Evolutionary conservation across 2,888 invertebrate species (phyloP), one percentile per base, ranked within the genome.

Genomic region (Mythimna pallens): DNA sequence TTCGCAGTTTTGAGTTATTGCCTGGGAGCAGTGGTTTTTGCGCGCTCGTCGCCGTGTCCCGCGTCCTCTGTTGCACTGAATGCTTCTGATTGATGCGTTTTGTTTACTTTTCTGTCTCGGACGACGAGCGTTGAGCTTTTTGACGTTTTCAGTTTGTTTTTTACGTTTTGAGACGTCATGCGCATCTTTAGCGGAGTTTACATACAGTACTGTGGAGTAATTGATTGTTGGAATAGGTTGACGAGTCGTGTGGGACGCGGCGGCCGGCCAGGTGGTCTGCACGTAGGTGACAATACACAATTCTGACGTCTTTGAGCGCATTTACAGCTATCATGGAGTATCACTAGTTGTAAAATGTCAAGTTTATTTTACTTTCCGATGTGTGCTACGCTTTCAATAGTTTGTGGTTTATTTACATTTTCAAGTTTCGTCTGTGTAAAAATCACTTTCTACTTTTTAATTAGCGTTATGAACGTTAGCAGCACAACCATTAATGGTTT

Each of bases 1-100:
- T 89, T 91, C 92, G 89, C 89, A 88, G 93, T 93, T 95, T 95
- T 95, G 95, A 95, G 92, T 94, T 94, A 95, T 95, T 92, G 92
- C 88, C 82, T 86, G 87, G 87, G 88, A 86, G 85, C 84, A 71
- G 84, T 66, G 82, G 84, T 91, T 91, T 92, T 92, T 91, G 86
- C 87, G 77, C 79, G 70, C 77, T 68, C 74, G 79, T 84, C 78
- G 82, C 83, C 71, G 85, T 83, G 82, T 79, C 78, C 72, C 71
- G 85, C 76, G 82, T 77, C 63, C 73, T 81, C 81, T 72, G 77
- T 62, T 77, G 83, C 80, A 73, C 81, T 83, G 80, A 61, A 83
- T 81, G 85, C 86, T 84, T 84, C 87, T 88, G 91, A 91, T 91
- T 88, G 91, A 91, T 91, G 92, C 88, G 89, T 91, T 93, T 93